phyloP scores from a whole-genome alignment of 37 sponge, comb jelly and placozoan species.

The Ephydatia muelleri region DNA sequence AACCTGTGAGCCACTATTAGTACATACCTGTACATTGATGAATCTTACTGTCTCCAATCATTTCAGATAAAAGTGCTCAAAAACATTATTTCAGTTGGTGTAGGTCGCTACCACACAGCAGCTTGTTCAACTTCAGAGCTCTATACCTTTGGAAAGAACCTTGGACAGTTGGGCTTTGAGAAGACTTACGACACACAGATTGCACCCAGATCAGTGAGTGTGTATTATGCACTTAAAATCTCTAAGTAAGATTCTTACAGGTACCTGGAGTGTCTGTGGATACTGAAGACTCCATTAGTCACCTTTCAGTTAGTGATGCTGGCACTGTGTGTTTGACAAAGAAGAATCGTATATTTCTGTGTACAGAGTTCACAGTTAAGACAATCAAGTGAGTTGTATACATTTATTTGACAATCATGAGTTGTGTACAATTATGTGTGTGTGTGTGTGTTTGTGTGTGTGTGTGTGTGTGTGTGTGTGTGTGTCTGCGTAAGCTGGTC shows the following conservation, averaged over 20 bases:
- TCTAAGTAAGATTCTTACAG: constrained; percentile 8
- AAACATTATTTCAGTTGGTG: constrained; percentile 57
- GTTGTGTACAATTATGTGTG: too few relatives aligned
- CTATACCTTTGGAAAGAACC: constrained; percentile 84
- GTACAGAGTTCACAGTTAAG: constrained; percentile 51
- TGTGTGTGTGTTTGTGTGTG: too few relatives aligned
- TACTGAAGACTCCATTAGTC: constrained; percentile 43
- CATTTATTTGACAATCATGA: too few relatives aligned
- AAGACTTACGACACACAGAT: constrained; percentile 38
- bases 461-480: too few relatives aligned
- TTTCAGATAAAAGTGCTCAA: constrained; percentile 58
- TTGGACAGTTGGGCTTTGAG: constrained; percentile 87
- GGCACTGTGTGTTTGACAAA: constrained; percentile 69
- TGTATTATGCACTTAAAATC: background rate
- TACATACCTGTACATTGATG: background rate
- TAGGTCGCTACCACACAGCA: constrained; percentile 89
- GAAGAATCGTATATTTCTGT: constrained; percentile 57
- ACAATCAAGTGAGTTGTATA: constrained; percentile 41
- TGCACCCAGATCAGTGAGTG: constrained; percentile 38
- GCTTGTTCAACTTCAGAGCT: constrained; percentile 61
- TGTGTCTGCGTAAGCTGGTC: too few relatives aligned
- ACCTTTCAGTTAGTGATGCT: constrained; percentile 75
- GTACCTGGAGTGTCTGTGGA: constrained; percentile 61
- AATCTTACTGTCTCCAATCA: background rate
- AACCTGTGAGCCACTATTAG: constrained; percentile 31